A percentile compares a stretch with the other conserved stretches of the same genome.
Evolutionary conservation across 2,888 invertebrate genomes (phyloP).

Genomic region (Conus canariensis): DNA sequence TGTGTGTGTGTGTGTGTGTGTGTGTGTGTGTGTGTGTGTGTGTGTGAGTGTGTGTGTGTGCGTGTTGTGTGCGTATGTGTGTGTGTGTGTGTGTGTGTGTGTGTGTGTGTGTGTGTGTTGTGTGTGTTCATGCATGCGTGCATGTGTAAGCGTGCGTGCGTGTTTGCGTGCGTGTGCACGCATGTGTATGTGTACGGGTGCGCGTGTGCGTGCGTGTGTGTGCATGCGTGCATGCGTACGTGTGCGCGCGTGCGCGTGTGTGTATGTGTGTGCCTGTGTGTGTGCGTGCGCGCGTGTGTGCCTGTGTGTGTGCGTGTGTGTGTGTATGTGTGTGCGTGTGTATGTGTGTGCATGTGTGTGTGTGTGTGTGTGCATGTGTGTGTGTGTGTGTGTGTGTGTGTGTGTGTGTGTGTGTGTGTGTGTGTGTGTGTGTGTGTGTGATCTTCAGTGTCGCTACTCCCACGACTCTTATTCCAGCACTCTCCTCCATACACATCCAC

Average conservation of each 20-base stretch:
- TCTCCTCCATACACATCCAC: too few species aligned
- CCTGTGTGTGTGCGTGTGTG: not conserved
- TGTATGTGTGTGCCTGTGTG: not conserved
- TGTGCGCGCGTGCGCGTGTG: slow-evolving; percentile 1
- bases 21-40: too few species aligned
- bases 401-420: slow-evolving; percentile 2
- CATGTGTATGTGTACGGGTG: not conserved
- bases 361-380: not conserved
- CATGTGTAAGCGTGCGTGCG: not conserved
- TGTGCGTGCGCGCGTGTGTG: not conserved
- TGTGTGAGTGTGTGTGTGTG: too few species aligned
- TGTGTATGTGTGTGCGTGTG: slow-evolving; percentile 23
- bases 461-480: not conserved
- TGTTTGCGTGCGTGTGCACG: not conserved
- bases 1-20: too few species aligned
- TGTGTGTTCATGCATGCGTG: not conserved
- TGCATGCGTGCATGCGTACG: not conserved
- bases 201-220: not conserved
- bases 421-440: slow-evolving; percentile 27
- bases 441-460: not conserved
- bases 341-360: not conserved
- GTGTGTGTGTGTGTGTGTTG: slow-evolving; percentile 16
- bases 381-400: slow-evolving; percentile 2
- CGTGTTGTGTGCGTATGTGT: not conserved
- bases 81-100: slow-evolving; percentile 1